Evolutionary conservation across 2,797 vertebrate species (phyloP).

Genomic region (Hephaestus fuliginosus): DNA sequence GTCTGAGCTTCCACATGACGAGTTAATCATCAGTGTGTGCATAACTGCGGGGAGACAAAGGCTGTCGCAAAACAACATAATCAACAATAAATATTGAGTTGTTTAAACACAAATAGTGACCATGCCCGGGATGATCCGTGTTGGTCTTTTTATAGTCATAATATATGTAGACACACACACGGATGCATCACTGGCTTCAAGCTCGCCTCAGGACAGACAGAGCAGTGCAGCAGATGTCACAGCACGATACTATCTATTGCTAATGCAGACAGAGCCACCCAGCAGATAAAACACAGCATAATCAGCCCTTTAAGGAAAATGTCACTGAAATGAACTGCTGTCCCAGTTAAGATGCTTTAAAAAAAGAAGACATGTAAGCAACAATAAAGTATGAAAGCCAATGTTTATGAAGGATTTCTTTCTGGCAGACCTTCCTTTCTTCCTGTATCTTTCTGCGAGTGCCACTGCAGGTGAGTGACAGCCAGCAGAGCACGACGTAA

Average conservation of each 20-base stretch:
- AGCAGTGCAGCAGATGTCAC: constrained; percentile 66
- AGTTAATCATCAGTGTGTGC: constrained; percentile 45
- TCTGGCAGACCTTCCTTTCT: constrained; percentile 21
- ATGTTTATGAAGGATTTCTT: constrained; percentile 30
- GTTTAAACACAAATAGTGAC: constrained; percentile 43
- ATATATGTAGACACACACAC: constrained; percentile 9
- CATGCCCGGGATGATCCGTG: constrained; percentile 47
- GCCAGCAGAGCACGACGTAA: constrained; percentile 3
- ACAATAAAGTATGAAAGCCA: constrained; percentile 22
- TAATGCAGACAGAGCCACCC: constrained; percentile 37
- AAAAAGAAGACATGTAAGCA: constrained; percentile 9
- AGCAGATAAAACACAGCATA: constrained; percentile 39
- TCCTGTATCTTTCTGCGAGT: constrained; percentile 28
- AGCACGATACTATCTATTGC: constrained; percentile 52
- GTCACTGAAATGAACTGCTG: constrained; percentile 34
- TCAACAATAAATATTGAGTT: constrained; percentile 50
- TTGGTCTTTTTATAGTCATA: constrained; percentile 51
- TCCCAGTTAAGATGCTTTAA: constrained; percentile 30
- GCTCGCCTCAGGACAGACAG: constrained; percentile 45
- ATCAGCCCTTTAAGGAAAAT: constrained; percentile 49
- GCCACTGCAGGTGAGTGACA: constrained; percentile 55
- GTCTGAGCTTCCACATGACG: constrained; percentile 53
- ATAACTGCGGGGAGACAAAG: constrained; percentile 27
- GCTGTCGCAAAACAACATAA: constrained; percentile 38
- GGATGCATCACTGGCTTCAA: constrained; percentile 24